Conservation (phyloP, 2,113 vertebrate genomes). For the Passer montanus region DNA sequence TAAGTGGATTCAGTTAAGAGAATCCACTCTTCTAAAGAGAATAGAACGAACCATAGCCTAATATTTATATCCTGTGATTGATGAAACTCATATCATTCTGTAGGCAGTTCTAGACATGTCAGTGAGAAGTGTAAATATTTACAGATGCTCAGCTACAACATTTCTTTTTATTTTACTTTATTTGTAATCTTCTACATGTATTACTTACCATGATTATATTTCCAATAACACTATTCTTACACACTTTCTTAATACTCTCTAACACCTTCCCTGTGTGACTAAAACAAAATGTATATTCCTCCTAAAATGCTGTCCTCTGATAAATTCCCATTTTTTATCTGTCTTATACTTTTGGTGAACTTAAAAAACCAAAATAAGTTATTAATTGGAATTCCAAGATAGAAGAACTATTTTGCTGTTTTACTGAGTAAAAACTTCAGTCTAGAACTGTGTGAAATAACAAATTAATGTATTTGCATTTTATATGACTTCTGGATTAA, state of each 20-base stretch:
- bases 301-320: not conserved
- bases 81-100: not conserved
- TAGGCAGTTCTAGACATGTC: not conserved
- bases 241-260: not conserved
- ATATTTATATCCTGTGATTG: not conserved
- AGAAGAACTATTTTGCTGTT: not conserved
- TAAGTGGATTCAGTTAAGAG: not conserved
- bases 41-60: not conserved
- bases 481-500: not conserved
- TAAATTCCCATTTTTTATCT: not conserved
- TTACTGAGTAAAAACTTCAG: not conserved
- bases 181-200: not conserved
- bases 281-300: not conserved
- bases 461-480: not conserved
- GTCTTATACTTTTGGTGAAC: not conserved
- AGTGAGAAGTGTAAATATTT: not conserved
- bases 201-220: not conserved
- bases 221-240: not conserved
- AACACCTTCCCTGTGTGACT: rapidly evolving
- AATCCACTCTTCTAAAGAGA: not conserved
- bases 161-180: not conserved
- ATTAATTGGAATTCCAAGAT: not conserved
- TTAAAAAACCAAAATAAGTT: not conserved
- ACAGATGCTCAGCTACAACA: not conserved
- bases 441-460: not conserved